Percentiles rank a stretch among this genome's conserved stretches.
Conservation (phyloP, 1,140 invertebrate genomes). For the Drosophila sulfurigaster region DNA sequence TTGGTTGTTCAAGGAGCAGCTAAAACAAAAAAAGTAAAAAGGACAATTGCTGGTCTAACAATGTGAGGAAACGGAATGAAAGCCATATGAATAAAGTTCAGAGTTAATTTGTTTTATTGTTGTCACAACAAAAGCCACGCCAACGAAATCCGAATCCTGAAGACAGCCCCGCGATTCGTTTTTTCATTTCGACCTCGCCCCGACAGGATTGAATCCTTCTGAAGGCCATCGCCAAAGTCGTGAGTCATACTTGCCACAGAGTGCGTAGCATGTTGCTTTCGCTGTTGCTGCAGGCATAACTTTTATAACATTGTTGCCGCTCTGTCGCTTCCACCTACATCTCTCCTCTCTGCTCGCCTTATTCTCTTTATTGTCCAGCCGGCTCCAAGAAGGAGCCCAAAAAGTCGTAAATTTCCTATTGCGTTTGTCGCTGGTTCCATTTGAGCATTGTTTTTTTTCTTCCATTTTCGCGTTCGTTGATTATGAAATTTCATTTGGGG, state of each 20-base stretch:
- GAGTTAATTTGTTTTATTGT: slow-evolving; percentile 61
- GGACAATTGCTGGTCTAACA: slow-evolving; percentile 51
- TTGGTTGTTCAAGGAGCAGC: slow-evolving; percentile 16
- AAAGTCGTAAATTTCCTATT: slow-evolving; percentile 67
- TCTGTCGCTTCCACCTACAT: slow-evolving; percentile 5
- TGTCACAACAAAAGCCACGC: slow-evolving; percentile 36
- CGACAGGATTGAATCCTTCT: slow-evolving; percentile 42
- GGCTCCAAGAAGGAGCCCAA: slow-evolving; percentile 49
- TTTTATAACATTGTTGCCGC: slow-evolving; percentile 41
- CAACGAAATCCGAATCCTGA: neutral
- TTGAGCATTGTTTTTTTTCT: slow-evolving; percentile 8
- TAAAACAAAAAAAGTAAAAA: slow-evolving; percentile 16
- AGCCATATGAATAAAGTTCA: slow-evolving; percentile 53
- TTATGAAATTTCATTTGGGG: slow-evolving; percentile 75
- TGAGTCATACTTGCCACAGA: slow-evolving; percentile 58
- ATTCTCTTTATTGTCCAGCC: slow-evolving; percentile 39
- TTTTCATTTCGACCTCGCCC: neutral
- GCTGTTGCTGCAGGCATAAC: slow-evolving; percentile 41
- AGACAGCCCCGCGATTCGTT: slow-evolving; percentile 12
- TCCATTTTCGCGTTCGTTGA: slow-evolving; percentile 48
- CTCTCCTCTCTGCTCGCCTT: neutral
- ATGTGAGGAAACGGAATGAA: slow-evolving; percentile 31
- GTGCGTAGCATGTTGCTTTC: slow-evolving; percentile 2
- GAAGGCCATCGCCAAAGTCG: slow-evolving; percentile 53
- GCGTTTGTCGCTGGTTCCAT: slow-evolving; percentile 21